A percentile compares a stretch with the other conserved stretches of the same genome.
These are phyloP conservation scores for Pteromalus puparum DNA, from an alignment of 1,140 invertebrate genomes.

Conservation along the genomic window DNA sequence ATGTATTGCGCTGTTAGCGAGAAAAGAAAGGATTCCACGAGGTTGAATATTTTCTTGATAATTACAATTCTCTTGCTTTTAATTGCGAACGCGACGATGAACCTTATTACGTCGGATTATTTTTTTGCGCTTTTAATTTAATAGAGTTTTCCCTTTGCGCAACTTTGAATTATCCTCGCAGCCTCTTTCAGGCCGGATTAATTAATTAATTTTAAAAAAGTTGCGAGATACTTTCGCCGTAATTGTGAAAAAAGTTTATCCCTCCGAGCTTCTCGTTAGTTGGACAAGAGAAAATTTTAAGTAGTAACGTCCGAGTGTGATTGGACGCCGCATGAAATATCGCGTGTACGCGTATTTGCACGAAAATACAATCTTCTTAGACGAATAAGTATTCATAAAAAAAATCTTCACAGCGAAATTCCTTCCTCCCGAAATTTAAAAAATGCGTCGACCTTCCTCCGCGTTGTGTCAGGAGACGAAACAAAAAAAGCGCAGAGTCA, in stretches of 20 bases:
- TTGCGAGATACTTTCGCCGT: neutral
- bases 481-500: neutral
- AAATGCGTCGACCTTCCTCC: neutral
- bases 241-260: neutral
- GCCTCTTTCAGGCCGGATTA: neutral
- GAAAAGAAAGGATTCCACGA: too few species aligned
- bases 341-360: neutral
- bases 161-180: neutral
- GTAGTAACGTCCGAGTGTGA: neutral
- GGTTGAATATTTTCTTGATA: neutral
- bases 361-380: neutral
- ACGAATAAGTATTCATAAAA: neutral
- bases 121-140: neutral
- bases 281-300: neutral
- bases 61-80: neutral
- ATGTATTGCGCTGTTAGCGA: too few species aligned
- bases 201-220: neutral
- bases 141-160: neutral
- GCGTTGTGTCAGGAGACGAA: neutral
- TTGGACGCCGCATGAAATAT: neutral
- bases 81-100: neutral
- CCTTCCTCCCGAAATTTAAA: neutral
- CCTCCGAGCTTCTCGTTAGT: neutral
- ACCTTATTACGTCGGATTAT: neutral
- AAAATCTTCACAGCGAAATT: neutral